These are phyloP conservation scores for Papilio machaon DNA, from an alignment of 1,140 invertebrate species.

Conservation along the genomic window DNA sequence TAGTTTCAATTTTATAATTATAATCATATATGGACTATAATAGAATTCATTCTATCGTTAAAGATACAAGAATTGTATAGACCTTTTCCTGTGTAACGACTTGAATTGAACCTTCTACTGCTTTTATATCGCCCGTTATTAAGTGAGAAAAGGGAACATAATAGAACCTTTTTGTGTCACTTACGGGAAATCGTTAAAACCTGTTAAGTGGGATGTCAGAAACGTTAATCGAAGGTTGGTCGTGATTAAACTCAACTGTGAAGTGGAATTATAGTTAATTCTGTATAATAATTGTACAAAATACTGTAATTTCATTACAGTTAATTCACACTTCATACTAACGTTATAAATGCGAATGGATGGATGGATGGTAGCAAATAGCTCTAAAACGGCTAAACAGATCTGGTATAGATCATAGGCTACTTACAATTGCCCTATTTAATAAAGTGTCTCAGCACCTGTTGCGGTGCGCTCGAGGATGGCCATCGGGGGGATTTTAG, in stretches of 20 bases:
- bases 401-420: no score
- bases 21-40: not conserved
- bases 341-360: no score
- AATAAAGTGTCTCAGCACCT: no score
- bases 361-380: no score
- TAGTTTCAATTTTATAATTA: no score
- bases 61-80: not conserved
- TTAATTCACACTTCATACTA: not conserved
- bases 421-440: no score
- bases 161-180: conserved; percentile 13
- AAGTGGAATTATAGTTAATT: not conserved
- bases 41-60: not conserved
- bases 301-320: no score
- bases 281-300: not conserved
- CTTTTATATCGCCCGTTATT: not conserved
- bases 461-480: no score
- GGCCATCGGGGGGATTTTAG: no score
- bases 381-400: no score
- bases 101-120: not conserved
- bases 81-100: not conserved
- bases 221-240: not conserved
- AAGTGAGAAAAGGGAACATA: not conserved
- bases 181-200: not conserved
- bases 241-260: not conserved
- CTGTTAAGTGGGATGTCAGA: not conserved